Base-by-base conservation (phyloP, 2,888 invertebrate genomes). In the Drosophila nr. medialis region DNA sequence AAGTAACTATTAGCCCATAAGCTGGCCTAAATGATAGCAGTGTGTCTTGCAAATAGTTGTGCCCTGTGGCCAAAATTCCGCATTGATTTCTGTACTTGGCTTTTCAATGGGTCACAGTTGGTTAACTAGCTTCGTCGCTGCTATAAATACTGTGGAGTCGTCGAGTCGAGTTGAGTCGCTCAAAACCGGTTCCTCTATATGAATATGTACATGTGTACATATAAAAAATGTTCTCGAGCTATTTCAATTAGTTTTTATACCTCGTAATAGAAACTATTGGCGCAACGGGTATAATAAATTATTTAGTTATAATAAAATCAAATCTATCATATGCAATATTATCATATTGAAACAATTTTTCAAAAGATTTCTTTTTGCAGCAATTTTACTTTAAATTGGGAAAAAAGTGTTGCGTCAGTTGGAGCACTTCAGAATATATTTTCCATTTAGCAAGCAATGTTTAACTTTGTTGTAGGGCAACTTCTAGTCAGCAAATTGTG, bases 191-290 rank as follows among this genome's bases (percentile, higher is more conserved):
- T 89, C 24, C 18, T 55, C 65, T 55, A 64, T 63, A 60, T 65
- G 65, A 53, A 72, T 55, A 1, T 29, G 1, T 53, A 24, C 21
- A 21, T 53, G 5, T 24, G 54, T 11, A 70, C 56, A 61, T 54
- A 70, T 64, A 73, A 75, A 71, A 73, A 85, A 89, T 79, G 72
- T 81, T 79, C 73, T 62, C 77, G 53, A 73, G 73, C 73, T 61
- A 73, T 80, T 74, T 87, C 89, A 85, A 84, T 85, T 85, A 89
- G 87, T 84, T 86, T 64, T 30, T 53, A 80, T 77, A 75, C 74
- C 72, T 64, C 64, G 59, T 80, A 67, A 67, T 64, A 49, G 0
- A 27, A 15, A 34, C 11, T 11, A 5, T 13, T n/a, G 1, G 5
- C 7, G n/a, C 2, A 50, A 50, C 13, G 36, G 71, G 42, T 13